Base-by-base conservation (phyloP, 2,113 vertebrate species). In the Protobothrops flavoviridis region DNA sequence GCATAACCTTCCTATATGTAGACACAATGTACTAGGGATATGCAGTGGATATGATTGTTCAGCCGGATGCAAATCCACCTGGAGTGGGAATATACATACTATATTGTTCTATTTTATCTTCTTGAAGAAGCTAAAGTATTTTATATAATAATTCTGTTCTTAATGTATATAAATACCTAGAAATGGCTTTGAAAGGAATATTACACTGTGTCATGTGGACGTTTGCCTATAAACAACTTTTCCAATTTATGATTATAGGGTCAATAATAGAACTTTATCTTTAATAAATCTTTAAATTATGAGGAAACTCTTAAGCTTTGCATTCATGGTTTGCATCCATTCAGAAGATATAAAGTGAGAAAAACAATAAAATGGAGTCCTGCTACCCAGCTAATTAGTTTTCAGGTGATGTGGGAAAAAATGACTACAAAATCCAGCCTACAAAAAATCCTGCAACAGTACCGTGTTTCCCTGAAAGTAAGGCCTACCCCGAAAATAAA, bases 61-160 rank as follows among this genome's bases (percentile, higher is more conserved):
- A 74, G 12, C 64, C n/a, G 20, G 64, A n/a, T 69, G 64, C 64
- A 17, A 17, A 69, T 69, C 64, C 5, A 33, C 5, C 64, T 74
- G 64, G 64, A 74, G 1, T n/a, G 64, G 11, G 12, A 69, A 29
- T 69, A 74, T 33, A 13, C 15, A 33, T 74, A n/a, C 13, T 5
- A 74, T 33, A 17, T 33, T 74, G 64, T 88, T 74, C n/a, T n/a
- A 74, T 74, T 74, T 74, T 74, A 33, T 74, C 64, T n/a, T 10
- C 52, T 55, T 88, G 53, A 93, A 85, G 92, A 81, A 89, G 61
- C 87, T 93, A 39, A 39, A 87, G 53, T 91, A 9, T 89, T 10
- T 89, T 93, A 64, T 85, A 85, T 89, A 56, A 55, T 43, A 85
- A 89, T 59, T 90, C 2, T 6, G 29, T 92, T 81, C 59, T 85